Evolutionary conservation across 2,888 invertebrate species (phyloP).

Genomic region (Pyrgus malvae): DNA sequence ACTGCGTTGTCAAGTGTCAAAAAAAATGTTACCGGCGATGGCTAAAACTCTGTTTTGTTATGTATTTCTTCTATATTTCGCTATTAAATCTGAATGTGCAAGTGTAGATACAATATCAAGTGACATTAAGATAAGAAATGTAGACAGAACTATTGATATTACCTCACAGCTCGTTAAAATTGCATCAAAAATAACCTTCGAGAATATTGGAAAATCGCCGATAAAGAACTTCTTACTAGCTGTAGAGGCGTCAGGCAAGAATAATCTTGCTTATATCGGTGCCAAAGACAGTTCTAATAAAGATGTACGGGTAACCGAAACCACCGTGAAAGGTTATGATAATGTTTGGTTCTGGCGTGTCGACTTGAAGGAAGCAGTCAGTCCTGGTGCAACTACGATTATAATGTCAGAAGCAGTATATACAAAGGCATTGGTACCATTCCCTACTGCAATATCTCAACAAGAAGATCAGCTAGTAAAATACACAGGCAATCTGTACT

Average conservation of each 20-base stretch:
- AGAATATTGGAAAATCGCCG: constrained; percentile 89
- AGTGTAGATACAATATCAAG: constrained; percentile 75
- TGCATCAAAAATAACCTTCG: constrained; percentile 88
- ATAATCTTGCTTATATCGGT: constrained; percentile 88
- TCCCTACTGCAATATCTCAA: constrained; percentile 94
- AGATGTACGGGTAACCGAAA: constrained; percentile 79
- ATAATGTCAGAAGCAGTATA: constrained; percentile 88
- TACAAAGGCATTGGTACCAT: constrained; percentile 89
- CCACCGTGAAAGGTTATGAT: constrained; percentile 74
- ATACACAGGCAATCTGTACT: constrained; percentile 91
- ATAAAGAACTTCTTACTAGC: constrained; percentile 87
- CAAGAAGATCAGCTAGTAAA: constrained; percentile 96
- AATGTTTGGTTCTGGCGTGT: constrained; percentile 79
- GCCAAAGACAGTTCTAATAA: constrained; percentile 84
- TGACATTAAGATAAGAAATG: constrained; percentile 87
- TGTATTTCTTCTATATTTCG: constrained; percentile 56
- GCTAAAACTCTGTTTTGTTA: constrained; percentile 58
- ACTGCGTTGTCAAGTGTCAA: constrained; percentile 65
- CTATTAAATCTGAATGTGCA: constrained; percentile 53
- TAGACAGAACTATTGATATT: constrained; percentile 93
- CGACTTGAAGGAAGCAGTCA: constrained; percentile 83
- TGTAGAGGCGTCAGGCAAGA: constrained; percentile 83
- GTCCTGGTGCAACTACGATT: constrained; percentile 80
- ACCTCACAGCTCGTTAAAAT: constrained; percentile 95
- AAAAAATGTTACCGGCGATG: constrained; percentile 66